Evolutionary conservation across 2,888 invertebrate genomes (phyloP), one percentile per base, ranked within the genome.

Genomic region (Chymomyza amoena): DNA sequence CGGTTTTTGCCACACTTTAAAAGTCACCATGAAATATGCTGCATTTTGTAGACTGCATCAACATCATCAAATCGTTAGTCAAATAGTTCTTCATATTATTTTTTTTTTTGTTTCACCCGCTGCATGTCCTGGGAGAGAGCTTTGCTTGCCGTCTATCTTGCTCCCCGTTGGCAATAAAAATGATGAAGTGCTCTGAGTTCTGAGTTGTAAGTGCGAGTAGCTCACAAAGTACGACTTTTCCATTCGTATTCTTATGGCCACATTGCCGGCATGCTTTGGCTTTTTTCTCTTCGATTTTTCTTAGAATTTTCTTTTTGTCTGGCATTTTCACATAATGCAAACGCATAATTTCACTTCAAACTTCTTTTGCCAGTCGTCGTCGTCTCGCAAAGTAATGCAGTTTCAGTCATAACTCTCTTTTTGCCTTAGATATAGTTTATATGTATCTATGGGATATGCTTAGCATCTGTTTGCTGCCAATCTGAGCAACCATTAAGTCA

Each of bases 31-130:
- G 70, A 70, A 70, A 70, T 76, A 71, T 78, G 70, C 75, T 69
- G 36, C 68, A 62, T 15, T 32, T 60, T 50, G 72, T 66, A 54
- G 20, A 57, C 68, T 50, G 83, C 75, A 87, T 83, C 84, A 87
- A 80, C 85, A 73, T 80, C 84, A 79, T 83, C 82, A 81, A 83
- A 83, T 84, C 83, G 83, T 87, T 87, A 87, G 83, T 78, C 87
- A 84, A 82, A 83, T 82, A 73, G 15, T 60, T 57, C 28, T 13
- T n/a, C n/a, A n/a, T n/a, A n/a, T n/a, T 39, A 25, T 54, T 59
- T 57, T 36, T 16, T 28, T 51, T 60, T 59, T 65, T 68, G 64
- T 64, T 64, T 20, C 54, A 60, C 69, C 69, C 61, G 67, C 68
- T 65, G 70, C 70, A 13, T 45, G 32, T 32, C 32, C 7, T 45